Evolutionary conservation across 2,113 vertebrate species (phyloP).

Genomic region (human): DNA sequence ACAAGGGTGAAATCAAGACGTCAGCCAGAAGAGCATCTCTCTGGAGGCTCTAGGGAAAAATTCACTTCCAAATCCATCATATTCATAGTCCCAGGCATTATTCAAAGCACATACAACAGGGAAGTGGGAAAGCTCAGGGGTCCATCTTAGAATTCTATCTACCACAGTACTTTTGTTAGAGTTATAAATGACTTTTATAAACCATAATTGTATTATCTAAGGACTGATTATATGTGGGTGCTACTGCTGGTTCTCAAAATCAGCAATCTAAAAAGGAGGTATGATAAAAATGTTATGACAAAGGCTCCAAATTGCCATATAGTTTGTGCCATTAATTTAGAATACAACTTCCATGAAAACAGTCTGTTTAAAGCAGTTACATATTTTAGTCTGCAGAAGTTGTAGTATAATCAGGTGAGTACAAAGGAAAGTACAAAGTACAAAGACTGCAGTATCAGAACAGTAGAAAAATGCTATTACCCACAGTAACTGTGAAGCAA

Average conservation of each 20-base stretch:
- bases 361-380: not conserved
- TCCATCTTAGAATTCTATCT: not conserved
- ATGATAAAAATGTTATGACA: not conserved
- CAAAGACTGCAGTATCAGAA: not conserved
- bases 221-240: not conserved
- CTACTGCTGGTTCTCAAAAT: constrained; percentile 12
- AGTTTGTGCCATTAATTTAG: not conserved
- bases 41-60: not conserved
- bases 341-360: constrained; percentile 20
- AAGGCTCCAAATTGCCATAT: not conserved
- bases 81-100: not conserved
- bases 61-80: not conserved
- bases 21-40: not conserved
- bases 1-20: not conserved
- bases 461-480: not conserved
- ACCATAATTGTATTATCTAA: not conserved
- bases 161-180: not conserved
- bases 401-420: not conserved
- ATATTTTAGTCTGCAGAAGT: not conserved
- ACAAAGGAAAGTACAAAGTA: not conserved
- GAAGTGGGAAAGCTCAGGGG: not conserved
- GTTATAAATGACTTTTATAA: constrained; percentile 22
- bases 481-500: not conserved
- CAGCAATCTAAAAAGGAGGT: not conserved
- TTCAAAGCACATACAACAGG: not conserved